Base-by-base conservation (phyloP, 2,888 invertebrate species). In the Iphiclides podalirius region DNA sequence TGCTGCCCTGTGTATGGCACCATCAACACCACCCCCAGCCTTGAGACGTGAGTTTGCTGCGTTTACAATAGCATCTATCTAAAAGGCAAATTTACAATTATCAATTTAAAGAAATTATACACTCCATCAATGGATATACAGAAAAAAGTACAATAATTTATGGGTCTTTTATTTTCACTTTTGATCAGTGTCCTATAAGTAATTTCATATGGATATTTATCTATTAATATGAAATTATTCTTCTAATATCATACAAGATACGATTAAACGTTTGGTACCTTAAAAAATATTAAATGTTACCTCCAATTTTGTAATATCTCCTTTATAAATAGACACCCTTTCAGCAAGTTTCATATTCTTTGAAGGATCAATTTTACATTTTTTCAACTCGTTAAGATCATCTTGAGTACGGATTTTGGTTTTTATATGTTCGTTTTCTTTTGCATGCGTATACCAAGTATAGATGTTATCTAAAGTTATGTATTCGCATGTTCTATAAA, bases 1-100 rank as follows among this genome's bases (percentile, higher is more conserved):
- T 26, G 97, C 97, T 0, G 93, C 94, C 53, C 90, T 77, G 69
- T 97, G 97, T 64, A 97, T 97, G 4, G 96, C 96, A 28, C 97
- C 97, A 79, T 97, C 97, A 13, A 97, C 97, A 72, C 97, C 96
- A 17, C 96, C 96, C 15, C 97, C 97, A 4, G 95, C 95, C 38
- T 90, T 73, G 34, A 97, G 80, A 13, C 78, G 75, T 0, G 90
- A 90, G 79, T 97, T 97, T 0, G 97, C 97, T 26, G 97, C 97
- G 89, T 97, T 97, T 0, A 96, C 96, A 61, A 97, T 96, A 0
- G 93, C 95, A 86, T 96, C 96, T 49, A 97, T 90, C 92, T 92
- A 56, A 53, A 61, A 70, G 36, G 7, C 8, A 15, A 11, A n/a
- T n/a, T n/a, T n/a, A n/a, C n/a, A n/a, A n/a, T n/a, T n/a, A 20